Base-by-base conservation (phyloP, 2,888 invertebrate species). In the Tillus elongatus region DNA sequence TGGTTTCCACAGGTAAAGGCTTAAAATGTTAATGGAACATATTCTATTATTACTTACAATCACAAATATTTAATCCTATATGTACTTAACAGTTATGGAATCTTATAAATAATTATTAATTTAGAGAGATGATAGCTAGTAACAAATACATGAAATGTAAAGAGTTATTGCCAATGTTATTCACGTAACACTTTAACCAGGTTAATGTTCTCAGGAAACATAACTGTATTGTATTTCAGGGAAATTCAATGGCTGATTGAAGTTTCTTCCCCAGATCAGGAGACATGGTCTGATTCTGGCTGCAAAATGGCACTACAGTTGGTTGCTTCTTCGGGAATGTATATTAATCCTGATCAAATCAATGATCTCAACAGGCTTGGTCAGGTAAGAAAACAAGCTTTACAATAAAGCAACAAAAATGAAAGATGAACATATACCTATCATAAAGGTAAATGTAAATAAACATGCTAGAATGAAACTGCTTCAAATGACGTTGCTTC, bases 231-330 rank as follows among this genome's bases (percentile, higher is more conserved):
- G 35, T 36, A 15, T 57, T 60, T 10, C 42, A 68, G 68, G 36
- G 63, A 68, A 40, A 50, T 69, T 27, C 58, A 63, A 41, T 70
- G 69, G 59, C 50, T 68, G 6, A 52, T 71, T 8, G 69, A 71
- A 53, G 56, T 65, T 26, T 46, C 49, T 10, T 47, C 53, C 10
- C 43, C 47, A 16, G 36, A 52, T 11, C 26, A 35, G 12, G 41
- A 46, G 31, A 36, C 30, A 33, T 56, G 52, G 53, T 32, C 43
- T 30, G 42, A 54, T 12, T 48, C 54, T 6, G 47, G 53, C 10
- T 67, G 67, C 46, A 51, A 51, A 32, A 36, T 66, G 14, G 52
- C 54, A 9, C 45, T 69, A 13, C 50, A 54, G 37, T 51, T 66
- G 33, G 52, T 60, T 16, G 50, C 67, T 29, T 59, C 64, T 2